phyloP scores from a whole-genome alignment of 2,888 invertebrate genomes.

The Ochropleura plecta region DNA sequence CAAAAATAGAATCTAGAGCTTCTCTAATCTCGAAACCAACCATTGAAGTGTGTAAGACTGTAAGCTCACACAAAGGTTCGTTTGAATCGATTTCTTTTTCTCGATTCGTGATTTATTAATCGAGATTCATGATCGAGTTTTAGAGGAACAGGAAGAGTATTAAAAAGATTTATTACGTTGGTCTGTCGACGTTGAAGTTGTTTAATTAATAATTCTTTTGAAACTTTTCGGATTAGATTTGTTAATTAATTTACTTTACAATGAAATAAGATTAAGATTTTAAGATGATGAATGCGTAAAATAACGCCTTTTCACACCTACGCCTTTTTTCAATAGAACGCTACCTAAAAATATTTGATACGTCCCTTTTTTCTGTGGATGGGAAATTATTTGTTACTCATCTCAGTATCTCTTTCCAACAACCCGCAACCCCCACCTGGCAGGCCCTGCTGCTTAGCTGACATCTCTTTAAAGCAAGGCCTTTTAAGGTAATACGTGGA shows the following conservation, averaged over 20 bases:
- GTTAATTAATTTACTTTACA: conserved; percentile 51
- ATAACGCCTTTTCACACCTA: not conserved
- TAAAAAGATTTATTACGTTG: conserved; percentile 52
- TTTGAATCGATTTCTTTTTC: conserved; percentile 36
- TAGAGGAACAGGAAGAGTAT: conserved; percentile 33
- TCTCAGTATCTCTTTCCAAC: too few relatives aligned
- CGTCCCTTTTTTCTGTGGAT: too few relatives aligned
- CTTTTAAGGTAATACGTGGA: too few relatives aligned
- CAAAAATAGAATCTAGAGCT: conserved; percentile 53
- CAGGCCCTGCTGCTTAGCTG: too few relatives aligned
- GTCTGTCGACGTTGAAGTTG: conserved; percentile 43
- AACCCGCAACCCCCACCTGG: too few relatives aligned
- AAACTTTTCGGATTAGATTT: conserved; percentile 55
- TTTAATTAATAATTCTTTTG: conserved; percentile 58
- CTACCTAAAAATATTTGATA: too few relatives aligned
- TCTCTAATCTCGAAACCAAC: conserved; percentile 29
- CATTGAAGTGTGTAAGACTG: conserved; percentile 29
- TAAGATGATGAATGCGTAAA: conserved; percentile 3
- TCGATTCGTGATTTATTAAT: conserved; percentile 31
- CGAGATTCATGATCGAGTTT: conserved; percentile 31
- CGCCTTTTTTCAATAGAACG: too few relatives aligned
- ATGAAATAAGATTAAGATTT: conserved; percentile 11
- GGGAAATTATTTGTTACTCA: too few relatives aligned
- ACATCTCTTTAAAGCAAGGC: too few relatives aligned
- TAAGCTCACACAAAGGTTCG: conserved; percentile 22